phyloP scores from a whole-genome alignment of 1,140 invertebrate species.

The Globodera ellingtonae region DNA sequence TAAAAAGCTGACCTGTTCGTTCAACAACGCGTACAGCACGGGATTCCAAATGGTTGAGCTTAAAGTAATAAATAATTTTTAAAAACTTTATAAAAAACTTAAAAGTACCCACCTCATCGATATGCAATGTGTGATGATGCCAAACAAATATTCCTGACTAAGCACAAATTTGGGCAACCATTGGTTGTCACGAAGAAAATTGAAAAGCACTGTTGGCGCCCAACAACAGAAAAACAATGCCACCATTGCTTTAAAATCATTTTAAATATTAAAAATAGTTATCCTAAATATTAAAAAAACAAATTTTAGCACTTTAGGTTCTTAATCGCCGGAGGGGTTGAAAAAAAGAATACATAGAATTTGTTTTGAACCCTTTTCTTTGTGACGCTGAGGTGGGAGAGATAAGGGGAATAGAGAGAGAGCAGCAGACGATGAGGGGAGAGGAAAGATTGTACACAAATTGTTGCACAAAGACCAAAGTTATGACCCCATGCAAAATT shows the following conservation, averaged over 20 bases:
- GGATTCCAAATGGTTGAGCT: constrained; percentile 66
- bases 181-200: constrained; percentile 69
- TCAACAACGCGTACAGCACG: constrained; percentile 68
- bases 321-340: too few relatives aligned
- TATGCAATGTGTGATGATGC: constrained; percentile 69
- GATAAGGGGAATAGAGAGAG: too few relatives aligned
- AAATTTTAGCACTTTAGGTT: too few relatives aligned
- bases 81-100: not conserved
- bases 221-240: constrained; percentile 46
- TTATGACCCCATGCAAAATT: too few relatives aligned
- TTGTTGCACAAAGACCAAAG: too few relatives aligned
- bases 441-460: too few relatives aligned
- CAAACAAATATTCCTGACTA: constrained; percentile 65
- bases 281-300: not conserved
- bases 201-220: constrained; percentile 68
- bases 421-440: too few relatives aligned
- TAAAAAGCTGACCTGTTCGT: constrained; percentile 58
- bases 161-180: constrained; percentile 57
- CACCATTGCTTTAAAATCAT: constrained; percentile 41
- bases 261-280: not conserved
- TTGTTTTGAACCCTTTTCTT: too few relatives aligned
- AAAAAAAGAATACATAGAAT: too few relatives aligned
- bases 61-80: not conserved
- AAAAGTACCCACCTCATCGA: constrained; percentile 66
- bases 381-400: too few relatives aligned